Conservation (phyloP, 2,113 vertebrate species). For the Bujurquina vittata region DNA sequence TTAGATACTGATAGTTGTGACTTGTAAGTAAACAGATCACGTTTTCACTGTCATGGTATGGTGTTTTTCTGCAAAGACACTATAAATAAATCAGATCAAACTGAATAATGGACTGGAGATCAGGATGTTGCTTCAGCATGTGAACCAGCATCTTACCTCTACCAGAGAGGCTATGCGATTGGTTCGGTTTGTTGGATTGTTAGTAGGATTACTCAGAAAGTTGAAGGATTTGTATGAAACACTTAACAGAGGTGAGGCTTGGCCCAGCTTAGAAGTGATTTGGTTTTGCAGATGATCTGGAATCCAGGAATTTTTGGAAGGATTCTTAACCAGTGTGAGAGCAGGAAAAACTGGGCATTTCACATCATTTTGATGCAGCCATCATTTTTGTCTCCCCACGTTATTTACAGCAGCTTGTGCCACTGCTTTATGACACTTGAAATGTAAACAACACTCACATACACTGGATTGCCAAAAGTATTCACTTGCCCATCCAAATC, state of each 20-base stretch:
- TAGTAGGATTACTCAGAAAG: not conserved
- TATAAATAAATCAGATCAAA: not conserved
- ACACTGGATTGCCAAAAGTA: too few relatives aligned
- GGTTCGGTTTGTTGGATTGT: not conserved
- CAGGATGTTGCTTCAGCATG: not conserved
- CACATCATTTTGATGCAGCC: not conserved
- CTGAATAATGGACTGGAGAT: not conserved
- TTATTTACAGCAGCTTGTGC: not conserved
- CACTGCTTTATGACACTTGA: not conserved
- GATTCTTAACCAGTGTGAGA: not conserved
- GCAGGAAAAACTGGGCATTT: not conserved
- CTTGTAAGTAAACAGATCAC: not conserved
- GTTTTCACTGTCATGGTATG: not conserved
- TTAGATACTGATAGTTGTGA: not conserved
- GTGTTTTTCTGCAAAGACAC: not conserved
- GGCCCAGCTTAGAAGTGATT: not conserved
- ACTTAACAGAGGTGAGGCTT: not conserved
- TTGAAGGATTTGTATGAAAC: not conserved
- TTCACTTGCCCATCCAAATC: too few relatives aligned
- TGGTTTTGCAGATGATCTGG: not conserved
- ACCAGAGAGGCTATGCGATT: not conserved
- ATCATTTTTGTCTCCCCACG: not conserved
- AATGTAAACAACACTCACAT: accelerated
- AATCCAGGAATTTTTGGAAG: not conserved
- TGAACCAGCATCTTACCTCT: not conserved